Percentiles rank a stretch among this genome's conserved stretches.
Evolutionary conservation across 2,113 vertebrate species (phyloP).

Genomic region (Typhlomys cinereus): DNA sequence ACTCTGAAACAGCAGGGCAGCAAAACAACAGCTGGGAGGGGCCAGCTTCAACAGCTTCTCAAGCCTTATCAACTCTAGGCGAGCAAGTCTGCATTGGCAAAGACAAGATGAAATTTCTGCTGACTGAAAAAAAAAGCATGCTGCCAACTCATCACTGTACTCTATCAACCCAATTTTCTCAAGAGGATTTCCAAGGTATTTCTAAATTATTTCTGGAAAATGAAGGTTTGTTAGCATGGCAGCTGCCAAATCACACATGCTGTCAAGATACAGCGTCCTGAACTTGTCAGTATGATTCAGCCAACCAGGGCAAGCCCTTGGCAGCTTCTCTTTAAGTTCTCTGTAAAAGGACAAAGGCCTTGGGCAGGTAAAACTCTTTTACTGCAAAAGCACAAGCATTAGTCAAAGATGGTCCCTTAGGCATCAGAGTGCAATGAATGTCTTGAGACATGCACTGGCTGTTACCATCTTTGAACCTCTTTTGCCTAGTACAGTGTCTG

Average conservation of each 20-base stretch:
- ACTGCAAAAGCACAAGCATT: background rate
- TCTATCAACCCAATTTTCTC: constrained; percentile 49
- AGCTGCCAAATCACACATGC: constrained; percentile 36
- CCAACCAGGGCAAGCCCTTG: constrained; percentile 30
- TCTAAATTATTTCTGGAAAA: constrained; percentile 68
- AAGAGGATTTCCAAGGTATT: constrained; percentile 66
- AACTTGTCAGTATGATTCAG: constrained; percentile 8
- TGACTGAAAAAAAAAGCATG: constrained; percentile 12
- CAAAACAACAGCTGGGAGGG: background rate
- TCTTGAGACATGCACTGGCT: background rate
- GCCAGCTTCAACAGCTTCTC: constrained; percentile 4
- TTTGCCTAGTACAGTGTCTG: background rate
- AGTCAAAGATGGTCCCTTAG: background rate
- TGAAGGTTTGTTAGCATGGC: constrained; percentile 61
- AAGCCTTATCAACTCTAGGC: constrained; percentile 32
- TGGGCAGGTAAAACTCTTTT: constrained; percentile 32
- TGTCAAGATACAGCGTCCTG: background rate
- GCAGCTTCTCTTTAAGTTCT: constrained; percentile 21
- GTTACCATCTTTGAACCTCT: background rate
- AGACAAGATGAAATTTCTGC: constrained; percentile 37
- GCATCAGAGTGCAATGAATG: background rate
- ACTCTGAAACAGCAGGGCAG: background rate
- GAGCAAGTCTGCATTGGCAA: constrained; percentile 5
- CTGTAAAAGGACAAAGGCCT: constrained; percentile 35
- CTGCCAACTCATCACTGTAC: constrained; percentile 65